phyloP scores from a whole-genome alignment of 2,113 vertebrate genomes.

The Henicopernis longicauda region DNA sequence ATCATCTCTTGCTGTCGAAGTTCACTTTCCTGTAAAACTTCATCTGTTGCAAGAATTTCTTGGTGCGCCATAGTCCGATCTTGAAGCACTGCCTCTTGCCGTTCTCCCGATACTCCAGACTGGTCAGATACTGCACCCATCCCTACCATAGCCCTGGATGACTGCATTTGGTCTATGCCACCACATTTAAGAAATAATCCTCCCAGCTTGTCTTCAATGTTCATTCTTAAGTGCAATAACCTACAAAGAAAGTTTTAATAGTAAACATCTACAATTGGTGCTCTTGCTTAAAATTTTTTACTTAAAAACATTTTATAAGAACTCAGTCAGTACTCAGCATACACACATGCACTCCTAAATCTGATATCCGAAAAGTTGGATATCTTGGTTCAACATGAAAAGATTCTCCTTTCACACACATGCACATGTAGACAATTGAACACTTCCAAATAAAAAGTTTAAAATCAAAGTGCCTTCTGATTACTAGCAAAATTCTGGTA shows the following conservation, averaged over 20 bases:
- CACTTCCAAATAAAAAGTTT: background rate
- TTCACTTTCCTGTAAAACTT: conserved; percentile 84
- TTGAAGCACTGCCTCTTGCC: conserved; percentile 85
- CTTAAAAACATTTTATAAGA: conserved; percentile 10
- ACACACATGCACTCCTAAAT: background rate
- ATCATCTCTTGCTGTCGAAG: conserved; percentile 91
- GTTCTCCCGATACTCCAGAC: conserved; percentile 70
- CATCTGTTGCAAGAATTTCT: conserved; percentile 85
- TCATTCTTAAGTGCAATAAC: conserved; percentile 89
- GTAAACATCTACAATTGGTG: conserved; percentile 68
- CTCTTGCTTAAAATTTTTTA: conserved; percentile 36
- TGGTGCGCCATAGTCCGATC: conserved; percentile 87
- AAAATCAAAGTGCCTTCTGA: background rate
- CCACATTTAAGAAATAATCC: conserved; percentile 96
- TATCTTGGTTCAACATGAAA: background rate
- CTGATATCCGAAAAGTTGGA: background rate
- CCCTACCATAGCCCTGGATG: conserved; percentile 80
- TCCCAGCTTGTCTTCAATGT: conserved; percentile 95
- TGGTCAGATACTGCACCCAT: conserved; percentile 79
- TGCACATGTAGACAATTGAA: background rate
- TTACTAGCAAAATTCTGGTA: background rate
- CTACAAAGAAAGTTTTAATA: conserved; percentile 77
- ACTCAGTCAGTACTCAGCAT: background rate
- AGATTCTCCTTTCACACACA: background rate
- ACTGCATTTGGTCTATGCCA: conserved; percentile 82